phyloP scores from a whole-genome alignment of 2,888 invertebrate genomes.

The Andricus quercusramuli region DNA sequence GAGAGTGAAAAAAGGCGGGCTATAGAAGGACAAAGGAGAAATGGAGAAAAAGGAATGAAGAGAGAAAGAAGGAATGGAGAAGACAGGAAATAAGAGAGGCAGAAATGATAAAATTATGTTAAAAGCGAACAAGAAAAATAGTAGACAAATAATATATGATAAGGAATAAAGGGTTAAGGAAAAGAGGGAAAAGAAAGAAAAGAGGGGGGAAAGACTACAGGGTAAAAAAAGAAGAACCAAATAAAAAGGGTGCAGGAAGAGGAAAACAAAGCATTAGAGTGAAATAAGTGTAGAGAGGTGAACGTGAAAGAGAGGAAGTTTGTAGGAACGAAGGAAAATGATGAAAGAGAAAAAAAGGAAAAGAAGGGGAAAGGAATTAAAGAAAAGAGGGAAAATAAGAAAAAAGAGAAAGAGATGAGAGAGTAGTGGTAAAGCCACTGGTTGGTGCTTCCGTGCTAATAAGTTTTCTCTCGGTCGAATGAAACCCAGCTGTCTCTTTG shows the following conservation, averaged over 20 bases:
- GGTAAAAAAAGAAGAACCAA: no score
- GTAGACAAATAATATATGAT: no score
- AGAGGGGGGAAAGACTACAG: no score
- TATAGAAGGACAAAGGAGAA: background rate
- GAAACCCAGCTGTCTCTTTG: constrained; percentile 57
- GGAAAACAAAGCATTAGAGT: background rate
- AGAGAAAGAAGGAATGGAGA: background rate
- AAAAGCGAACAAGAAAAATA: no score
- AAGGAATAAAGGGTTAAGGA: background rate
- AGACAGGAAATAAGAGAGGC: background rate
- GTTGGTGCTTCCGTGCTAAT: constrained; percentile 55
- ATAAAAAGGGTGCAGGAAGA: background rate
- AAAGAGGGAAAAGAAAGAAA: no score
- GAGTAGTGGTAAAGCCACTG: constrained; percentile 26
- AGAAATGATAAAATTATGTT: no score
- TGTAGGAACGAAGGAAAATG: no score
- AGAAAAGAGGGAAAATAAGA: constrained; percentile 29
- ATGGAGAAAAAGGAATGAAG: background rate
- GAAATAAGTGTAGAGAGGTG: background rate
- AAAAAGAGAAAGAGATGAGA: constrained; percentile 45
- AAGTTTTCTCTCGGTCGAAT: constrained; percentile 59
- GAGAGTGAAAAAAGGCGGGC: background rate
- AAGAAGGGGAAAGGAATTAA: constrained; percentile 23
- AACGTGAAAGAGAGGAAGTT: no score
- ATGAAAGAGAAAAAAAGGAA: no score